Percentiles rank a stretch among this genome's conserved stretches.
Evolutionary conservation across 2,113 vertebrate species (phyloP).

Genomic region (Xyrauchen texanus): DNA sequence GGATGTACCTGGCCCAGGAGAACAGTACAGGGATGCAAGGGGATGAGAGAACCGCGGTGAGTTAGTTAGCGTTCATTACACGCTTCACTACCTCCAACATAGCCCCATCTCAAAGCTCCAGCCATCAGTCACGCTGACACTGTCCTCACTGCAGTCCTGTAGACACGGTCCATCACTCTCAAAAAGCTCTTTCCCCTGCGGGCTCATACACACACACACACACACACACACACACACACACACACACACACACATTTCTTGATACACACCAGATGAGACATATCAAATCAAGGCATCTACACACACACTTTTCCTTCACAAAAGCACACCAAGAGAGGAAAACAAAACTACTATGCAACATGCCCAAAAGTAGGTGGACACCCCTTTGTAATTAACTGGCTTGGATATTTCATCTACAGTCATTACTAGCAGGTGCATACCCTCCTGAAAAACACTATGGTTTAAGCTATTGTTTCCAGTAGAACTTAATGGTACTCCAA

Average conservation of each 20-base stretch:
- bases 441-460: too few species aligned
- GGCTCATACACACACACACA: slow-evolving; percentile 39
- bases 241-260: too few species aligned
- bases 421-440: too few species aligned
- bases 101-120: slow-evolving; percentile 44
- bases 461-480: too few species aligned
- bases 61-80: slow-evolving; percentile 73
- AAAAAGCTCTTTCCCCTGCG: slow-evolving; percentile 15
- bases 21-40: slow-evolving; percentile 31
- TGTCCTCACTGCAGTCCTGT: slow-evolving; percentile 41
- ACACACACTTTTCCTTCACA: neutral
- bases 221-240: too few species aligned
- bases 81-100: slow-evolving; percentile 64
- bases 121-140: slow-evolving; percentile 35
- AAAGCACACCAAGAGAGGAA: neutral
- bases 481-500: too few species aligned
- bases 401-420: too few species aligned
- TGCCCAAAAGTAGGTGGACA: too few species aligned
- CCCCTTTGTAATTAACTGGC: too few species aligned
- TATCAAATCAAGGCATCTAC: neutral
- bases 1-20: slow-evolving; percentile 37
- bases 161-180: slow-evolving; percentile 51
- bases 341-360: neutral
- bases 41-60: slow-evolving; percentile 25
- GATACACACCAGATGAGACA: slow-evolving; percentile 22